Percentiles rank a stretch among this genome's conserved stretches.
phyloP scores from a whole-genome alignment of 2,888 invertebrate genomes.

The Mystacides longicornis region DNA sequence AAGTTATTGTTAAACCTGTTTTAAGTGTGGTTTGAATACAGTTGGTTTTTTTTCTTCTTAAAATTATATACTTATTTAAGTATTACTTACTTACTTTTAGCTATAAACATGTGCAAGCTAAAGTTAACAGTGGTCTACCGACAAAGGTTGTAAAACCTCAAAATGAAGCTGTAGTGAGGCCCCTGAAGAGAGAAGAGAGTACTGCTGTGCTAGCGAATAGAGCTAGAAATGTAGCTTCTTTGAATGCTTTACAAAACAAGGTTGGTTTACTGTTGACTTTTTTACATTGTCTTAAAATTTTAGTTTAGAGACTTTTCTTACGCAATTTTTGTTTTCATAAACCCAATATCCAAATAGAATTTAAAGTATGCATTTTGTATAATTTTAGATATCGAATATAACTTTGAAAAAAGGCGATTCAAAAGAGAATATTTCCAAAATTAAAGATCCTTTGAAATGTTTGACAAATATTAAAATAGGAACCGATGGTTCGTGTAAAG shows the following conservation, averaged over 20 bases:
- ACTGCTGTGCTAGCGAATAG: constrained; percentile 38
- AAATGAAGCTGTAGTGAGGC: constrained; percentile 34
- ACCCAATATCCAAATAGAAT: too few relatives aligned
- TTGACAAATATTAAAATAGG: not conserved
- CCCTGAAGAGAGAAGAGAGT: constrained; percentile 42
- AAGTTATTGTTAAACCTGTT: too few relatives aligned
- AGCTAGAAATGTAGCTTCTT: constrained; percentile 25
- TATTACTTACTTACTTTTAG: too few relatives aligned
- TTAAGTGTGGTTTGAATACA: too few relatives aligned
- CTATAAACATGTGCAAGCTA: constrained; percentile 45
- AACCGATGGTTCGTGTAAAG: not conserved
- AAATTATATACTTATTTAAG: too few relatives aligned
- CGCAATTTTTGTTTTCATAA: too few relatives aligned
- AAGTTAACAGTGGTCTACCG: constrained; percentile 41
- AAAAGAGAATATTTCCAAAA: constrained; percentile 7
- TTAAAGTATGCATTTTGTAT: too few relatives aligned
- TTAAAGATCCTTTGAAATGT: constrained; percentile 3
- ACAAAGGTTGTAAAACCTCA: constrained; percentile 26
- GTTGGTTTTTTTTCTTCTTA: too few relatives aligned
- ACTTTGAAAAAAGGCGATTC: constrained; percentile 7
- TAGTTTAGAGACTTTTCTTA: too few relatives aligned
- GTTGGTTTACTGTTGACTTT: not conserved
- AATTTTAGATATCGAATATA: constrained; percentile 12
- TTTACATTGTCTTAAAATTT: not conserved
- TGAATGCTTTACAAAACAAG: not conserved